phyloP scores from a whole-genome alignment of 2,888 invertebrate species.

The Acholoe squamosa region DNA sequence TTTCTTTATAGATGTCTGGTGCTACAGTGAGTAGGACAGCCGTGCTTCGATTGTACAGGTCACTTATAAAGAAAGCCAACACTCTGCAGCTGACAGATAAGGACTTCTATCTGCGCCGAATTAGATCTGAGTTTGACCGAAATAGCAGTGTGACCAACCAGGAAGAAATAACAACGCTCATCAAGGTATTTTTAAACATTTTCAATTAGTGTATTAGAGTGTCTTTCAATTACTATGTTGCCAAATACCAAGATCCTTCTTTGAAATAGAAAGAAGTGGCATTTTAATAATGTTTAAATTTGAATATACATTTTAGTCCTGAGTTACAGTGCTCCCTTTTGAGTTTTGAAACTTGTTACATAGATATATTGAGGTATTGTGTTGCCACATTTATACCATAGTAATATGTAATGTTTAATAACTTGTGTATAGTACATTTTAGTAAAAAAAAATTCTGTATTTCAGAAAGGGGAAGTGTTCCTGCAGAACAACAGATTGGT shows the following conservation, averaged over 20 bases:
- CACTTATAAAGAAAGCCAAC: conserved; percentile 4
- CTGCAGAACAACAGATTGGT: not conserved
- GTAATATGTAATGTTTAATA: not conserved
- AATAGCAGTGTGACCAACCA: not conserved
- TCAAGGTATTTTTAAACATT: conserved; percentile 18
- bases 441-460: not conserved
- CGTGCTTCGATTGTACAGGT: not conserved
- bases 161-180: not conserved
- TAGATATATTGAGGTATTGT: too few relatives aligned
- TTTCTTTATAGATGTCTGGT: conserved; percentile 12
- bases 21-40: not conserved
- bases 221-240: not conserved
- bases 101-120: not conserved
- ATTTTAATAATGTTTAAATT: not conserved
- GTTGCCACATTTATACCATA: too few relatives aligned
- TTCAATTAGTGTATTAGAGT: too few relatives aligned
- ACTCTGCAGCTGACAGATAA: conserved; percentile 38
- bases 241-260: not conserved
- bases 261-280: not conserved
- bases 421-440: not conserved
- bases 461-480: conserved; percentile 28
- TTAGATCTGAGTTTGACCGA: conserved; percentile 24
- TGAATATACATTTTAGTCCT: not conserved
- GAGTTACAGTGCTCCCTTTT: not conserved
- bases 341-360: too few relatives aligned